Percentiles rank a stretch among this genome's conserved stretches.
Evolutionary conservation across 2,113 vertebrate species (phyloP).

Genomic region (Brachionichthys hirsutus): DNA sequence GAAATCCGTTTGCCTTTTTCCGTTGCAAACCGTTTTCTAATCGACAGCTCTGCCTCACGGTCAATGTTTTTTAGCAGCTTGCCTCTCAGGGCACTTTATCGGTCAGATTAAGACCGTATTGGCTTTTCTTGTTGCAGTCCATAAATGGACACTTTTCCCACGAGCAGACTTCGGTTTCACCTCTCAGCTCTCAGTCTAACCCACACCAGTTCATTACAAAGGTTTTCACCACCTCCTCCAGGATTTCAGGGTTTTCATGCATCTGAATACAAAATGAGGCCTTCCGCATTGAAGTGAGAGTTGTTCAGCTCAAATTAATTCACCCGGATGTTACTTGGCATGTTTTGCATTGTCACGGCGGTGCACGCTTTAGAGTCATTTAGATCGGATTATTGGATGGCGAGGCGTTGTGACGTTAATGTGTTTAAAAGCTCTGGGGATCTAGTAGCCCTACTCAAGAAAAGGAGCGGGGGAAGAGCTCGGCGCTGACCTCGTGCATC

Average conservation of each 20-base stretch:
- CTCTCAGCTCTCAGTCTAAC: slow-evolving; percentile 54
- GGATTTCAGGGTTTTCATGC: slow-evolving; percentile 53
- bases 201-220: slow-evolving; percentile 59
- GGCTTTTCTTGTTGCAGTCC: slow-evolving; percentile 34
- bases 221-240: slow-evolving; percentile 9
- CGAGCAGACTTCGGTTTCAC: slow-evolving; percentile 55
- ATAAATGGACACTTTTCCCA: slow-evolving; percentile 54
- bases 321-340: slow-evolving; percentile 24
- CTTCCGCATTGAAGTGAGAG: slow-evolving; percentile 29
- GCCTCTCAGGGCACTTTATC: slow-evolving; percentile 44
- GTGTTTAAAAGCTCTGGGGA: no score
- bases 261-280: slow-evolving; percentile 68
- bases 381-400: slow-evolving; percentile 24
- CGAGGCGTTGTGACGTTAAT: slow-evolving; percentile 8
- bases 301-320: slow-evolving; percentile 24
- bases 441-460: neutral
- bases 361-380: slow-evolving; percentile 19
- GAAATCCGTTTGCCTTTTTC: slow-evolving; percentile 60
- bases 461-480: neutral
- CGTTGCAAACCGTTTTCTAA: slow-evolving; percentile 56
- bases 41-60: slow-evolving; percentile 35
- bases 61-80: slow-evolving; percentile 58
- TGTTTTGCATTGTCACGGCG: slow-evolving; percentile 30
- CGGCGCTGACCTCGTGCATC: no score
- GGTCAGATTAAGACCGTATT: slow-evolving; percentile 45